Base-by-base conservation (phyloP, 1,140 invertebrate genomes). In the Cotesia glomerata region DNA sequence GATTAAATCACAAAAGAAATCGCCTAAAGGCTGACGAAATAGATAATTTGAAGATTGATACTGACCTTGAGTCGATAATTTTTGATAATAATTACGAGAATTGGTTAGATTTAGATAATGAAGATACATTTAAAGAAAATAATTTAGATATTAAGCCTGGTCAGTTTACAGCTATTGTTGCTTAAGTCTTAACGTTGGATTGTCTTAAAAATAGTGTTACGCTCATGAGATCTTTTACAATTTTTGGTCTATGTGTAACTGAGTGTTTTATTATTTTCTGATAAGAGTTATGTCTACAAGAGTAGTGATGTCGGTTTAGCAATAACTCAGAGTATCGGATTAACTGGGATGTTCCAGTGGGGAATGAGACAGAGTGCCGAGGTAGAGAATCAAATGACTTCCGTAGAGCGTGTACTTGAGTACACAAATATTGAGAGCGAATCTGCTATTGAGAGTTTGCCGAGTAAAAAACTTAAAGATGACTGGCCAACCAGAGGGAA, bases 281-380 rank as follows among this genome's bases (percentile, higher is more conserved):
- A 26, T 26, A 2, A 26, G 26, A 26, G 3, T 26, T 26, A 26
- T 26, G 1, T 26, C 26, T 26, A 26, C 1, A 26, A 26, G 1
- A n/a, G 83, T 26, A 88, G 86, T 11, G 90, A 92, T 72, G 94
- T 96, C 5, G 95, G 95, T 9, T 78, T 97, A 52, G 93, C 94
- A 1, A 91, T 97, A 54, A 93, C 93, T 1, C 95, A 95, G 76
- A 92, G 93, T 18, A 91, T 97, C 72, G 91, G 92, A 5, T 82
- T 97, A 49, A 93, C 94, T 16, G 94, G 94, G n/a, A 92, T 95
- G 90, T 92, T 96, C 72, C 95, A 96, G 83, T 95, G 94, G 90
- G 94, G 93, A 4, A 94, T 91, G 86, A 85, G 95, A 67, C 96
- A 97, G 78, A 95, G 93, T 11, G 94, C 95, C 0, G 93, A 95